Evolutionary conservation across 30 jellyfish, hydroid and myxozoan genomes (phyloP), one percentile per base, ranked within the genome.

Genomic region (Catostylus mosaicus): DNA sequence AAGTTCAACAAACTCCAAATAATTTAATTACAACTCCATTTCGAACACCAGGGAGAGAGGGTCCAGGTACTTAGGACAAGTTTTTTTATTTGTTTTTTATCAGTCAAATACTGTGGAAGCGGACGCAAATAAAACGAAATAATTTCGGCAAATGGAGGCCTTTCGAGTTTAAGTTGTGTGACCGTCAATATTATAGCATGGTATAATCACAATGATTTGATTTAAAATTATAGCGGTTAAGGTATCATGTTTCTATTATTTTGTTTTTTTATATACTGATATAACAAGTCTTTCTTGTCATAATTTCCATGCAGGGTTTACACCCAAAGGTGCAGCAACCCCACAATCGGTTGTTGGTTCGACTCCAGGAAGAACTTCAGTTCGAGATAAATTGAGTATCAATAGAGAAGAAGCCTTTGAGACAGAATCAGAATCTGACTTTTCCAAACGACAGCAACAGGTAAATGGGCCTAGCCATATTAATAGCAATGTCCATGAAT

Each of bases 1-100:
- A 77, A 48, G 86, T 74, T 23, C 95, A 56, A 43, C 99, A 94
- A 67, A 94, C 99, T 20, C 99, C 99, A 1, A 94, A 94, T 63
- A 81, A 69, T 38, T 52, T 94, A 84, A 83, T 93, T 20, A 85
- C 96, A 30, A 93, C 99, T 30, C 99, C 99, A 1, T 88, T 81
- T 61, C 69, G 97, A 51, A 93, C 99, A 35, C 99, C 99, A 0
- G 96, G 95, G 14, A 79, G 82, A 10, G 96, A 87, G 67, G 96
- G 89, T 1, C 80, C 63, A 78, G 98, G 98, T 92, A 29, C 2
- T 27, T 3, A 48, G n/a, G n/a, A n/a, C n/a, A n/a, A n/a, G n/a
- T n/a, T n/a, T n/a, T n/a, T n/a, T n/a, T n/a, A n/a, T n/a, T n/a
- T n/a, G n/a, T n/a, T n/a, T n/a, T n/a, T n/a, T n/a, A n/a, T n/a